A percentile compares a stretch with the other conserved stretches of the same genome.
These are phyloP conservation scores for Pandion haliaetus DNA, from an alignment of 2,113 vertebrate species.

Conservation along the genomic window DNA sequence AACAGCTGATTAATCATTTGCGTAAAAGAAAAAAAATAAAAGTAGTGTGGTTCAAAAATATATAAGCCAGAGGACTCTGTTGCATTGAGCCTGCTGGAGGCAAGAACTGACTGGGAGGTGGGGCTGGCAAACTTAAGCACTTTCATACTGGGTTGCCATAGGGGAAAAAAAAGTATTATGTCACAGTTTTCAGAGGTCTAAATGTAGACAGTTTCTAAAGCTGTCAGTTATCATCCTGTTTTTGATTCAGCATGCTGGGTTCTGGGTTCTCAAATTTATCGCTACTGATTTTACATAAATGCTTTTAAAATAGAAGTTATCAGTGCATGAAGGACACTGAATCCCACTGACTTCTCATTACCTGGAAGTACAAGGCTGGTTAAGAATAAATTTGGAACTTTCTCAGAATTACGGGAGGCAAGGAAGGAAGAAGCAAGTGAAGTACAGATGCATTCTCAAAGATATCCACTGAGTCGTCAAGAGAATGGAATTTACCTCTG, in stretches of 20 bases:
- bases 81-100: background rate
- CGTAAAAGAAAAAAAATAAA: background rate
- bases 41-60: background rate
- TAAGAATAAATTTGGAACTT: background rate
- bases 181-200: background rate
- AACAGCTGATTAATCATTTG: background rate
- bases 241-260: background rate
- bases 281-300: background rate
- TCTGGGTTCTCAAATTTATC: background rate
- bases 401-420: background rate
- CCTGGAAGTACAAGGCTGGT: background rate
- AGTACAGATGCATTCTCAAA: background rate
- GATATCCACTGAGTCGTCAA: background rate
- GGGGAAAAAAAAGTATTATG: background rate
- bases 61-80: background rate
- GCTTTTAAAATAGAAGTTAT: background rate
- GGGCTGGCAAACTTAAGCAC: background rate
- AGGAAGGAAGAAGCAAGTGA: background rate
- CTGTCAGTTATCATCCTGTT: background rate
- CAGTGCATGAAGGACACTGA: conserved; percentile 7
- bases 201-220: background rate
- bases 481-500: background rate
- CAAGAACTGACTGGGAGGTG: background rate
- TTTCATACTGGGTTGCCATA: background rate
- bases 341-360: background rate